Evolutionary conservation across 2,113 vertebrate genomes (phyloP).

Genomic region (Aptenodytes forsteri): DNA sequence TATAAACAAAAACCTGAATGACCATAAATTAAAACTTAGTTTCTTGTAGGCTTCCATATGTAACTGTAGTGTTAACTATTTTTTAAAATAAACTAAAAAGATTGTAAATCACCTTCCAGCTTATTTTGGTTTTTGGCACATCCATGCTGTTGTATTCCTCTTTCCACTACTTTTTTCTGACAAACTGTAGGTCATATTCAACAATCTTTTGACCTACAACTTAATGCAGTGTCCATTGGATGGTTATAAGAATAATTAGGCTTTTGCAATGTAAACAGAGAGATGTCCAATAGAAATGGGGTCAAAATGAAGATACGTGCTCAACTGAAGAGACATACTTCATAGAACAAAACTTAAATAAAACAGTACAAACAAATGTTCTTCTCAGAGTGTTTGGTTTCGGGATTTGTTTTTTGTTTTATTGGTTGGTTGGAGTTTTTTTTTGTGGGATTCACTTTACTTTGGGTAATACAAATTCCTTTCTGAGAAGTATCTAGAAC

Average conservation of each 20-base stretch:
- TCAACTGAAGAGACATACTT: background rate
- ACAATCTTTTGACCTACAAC: conserved; percentile 16
- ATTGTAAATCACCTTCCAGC: conserved; percentile 13
- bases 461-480: background rate
- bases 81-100: background rate
- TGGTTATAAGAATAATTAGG: conserved; percentile 24
- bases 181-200: conserved; percentile 28
- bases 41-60: background rate
- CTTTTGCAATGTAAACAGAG: conserved; percentile 19
- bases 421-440: background rate
- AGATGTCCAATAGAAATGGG: background rate
- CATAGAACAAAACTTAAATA: background rate
- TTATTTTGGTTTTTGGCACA: conserved; percentile 34
- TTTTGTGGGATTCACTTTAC: background rate
- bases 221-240: background rate
- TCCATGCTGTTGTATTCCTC: background rate
- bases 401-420: background rate
- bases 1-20: background rate
- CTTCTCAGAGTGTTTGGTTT: background rate
- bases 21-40: background rate
- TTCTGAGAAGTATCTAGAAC: background rate
- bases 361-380: background rate
- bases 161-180: conserved; percentile 23
- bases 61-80: background rate
- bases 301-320: background rate